Evolutionary conservation across 2,113 vertebrate genomes (phyloP).

Genomic region (Oncorhynchus mykiss): DNA sequence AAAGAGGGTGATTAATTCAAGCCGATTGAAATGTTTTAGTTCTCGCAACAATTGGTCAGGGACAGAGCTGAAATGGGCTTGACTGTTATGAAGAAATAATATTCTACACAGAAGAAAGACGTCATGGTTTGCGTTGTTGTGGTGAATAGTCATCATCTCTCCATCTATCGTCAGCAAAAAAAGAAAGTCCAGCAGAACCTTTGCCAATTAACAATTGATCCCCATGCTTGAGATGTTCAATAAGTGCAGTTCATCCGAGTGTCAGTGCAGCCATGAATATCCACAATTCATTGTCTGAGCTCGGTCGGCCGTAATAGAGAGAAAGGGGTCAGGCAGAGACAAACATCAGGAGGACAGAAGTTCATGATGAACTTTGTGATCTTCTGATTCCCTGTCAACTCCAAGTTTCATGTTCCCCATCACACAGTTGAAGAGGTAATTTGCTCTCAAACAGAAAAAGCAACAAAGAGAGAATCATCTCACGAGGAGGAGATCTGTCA

Average conservation of each 20-base stretch:
- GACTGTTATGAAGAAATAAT: conserved; percentile 36
- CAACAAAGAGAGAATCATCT: neutral
- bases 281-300: neutral
- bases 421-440: neutral
- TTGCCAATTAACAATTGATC: neutral
- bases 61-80: conserved; percentile 50
- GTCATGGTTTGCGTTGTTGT: conserved; percentile 9
- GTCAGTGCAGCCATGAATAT: conserved; percentile 24
- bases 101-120: conserved; percentile 41
- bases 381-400: neutral
- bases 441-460: neutral
- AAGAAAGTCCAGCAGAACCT: neutral
- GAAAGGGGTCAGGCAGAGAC: neutral
- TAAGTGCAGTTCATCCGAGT: conserved; percentile 24
- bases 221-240: conserved; percentile 20
- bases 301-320: neutral
- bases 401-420: neutral
- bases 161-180: neutral
- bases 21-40: conserved; percentile 21
- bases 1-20: no score
- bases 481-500: conserved; percentile 14
- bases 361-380: neutral
- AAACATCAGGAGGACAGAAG: neutral
- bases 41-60: conserved; percentile 33
- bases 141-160: conserved; percentile 8